Base-by-base conservation (phyloP, 1,140 invertebrate genomes). In the Trichonephila clavata region DNA sequence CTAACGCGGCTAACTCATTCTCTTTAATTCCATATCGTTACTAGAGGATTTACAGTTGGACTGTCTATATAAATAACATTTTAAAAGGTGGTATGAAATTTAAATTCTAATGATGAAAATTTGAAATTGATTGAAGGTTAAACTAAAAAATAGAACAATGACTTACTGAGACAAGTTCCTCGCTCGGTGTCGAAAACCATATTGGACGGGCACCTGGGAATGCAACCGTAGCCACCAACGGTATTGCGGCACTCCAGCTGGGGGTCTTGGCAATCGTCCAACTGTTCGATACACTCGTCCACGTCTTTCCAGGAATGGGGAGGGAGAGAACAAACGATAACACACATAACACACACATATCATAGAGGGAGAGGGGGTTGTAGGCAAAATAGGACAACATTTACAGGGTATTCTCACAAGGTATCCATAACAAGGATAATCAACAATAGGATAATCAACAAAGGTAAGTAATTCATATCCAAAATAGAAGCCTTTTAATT, bases 241-340 rank as follows among this genome's bases (percentile, higher is more conserved):
- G 97, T 98, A 95, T 99, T 99, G 90, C 99, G 97, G 95, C 99
- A 99, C 57, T 98, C 97, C 94, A 98, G 97, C 86, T 97, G 97
- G 0, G 95, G 94, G 57, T 96, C 96, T 91, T 96, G 97, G 94
- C 97, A 97, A 6, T 94, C 94, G 81, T 95, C 94, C 96, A 96
- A 1, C 95, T 95, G n/a, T 96, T 96, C 95, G 98, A 99, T 96
- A 99, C 98, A 95, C 99, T 97, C 94, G 98, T 97, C 96, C 99
- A 98, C 97, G 95, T n/a, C 95, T 95, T 32, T 60, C n/a, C 21
- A 27, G 27, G 2, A 21, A 24, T n/a, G 14, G 32, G 32, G 20
- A 81, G 50, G 43, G 43, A 84, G 27, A 59, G 27, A 59, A 59
- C 43, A 84, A 24, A 39, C 0, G 13, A n/a, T 86, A 27, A 39